A percentile compares a stretch with the other conserved stretches of the same genome.
Conservation (phyloP, 1,140 invertebrate genomes). For the Doryteuthis pealeii region DNA sequence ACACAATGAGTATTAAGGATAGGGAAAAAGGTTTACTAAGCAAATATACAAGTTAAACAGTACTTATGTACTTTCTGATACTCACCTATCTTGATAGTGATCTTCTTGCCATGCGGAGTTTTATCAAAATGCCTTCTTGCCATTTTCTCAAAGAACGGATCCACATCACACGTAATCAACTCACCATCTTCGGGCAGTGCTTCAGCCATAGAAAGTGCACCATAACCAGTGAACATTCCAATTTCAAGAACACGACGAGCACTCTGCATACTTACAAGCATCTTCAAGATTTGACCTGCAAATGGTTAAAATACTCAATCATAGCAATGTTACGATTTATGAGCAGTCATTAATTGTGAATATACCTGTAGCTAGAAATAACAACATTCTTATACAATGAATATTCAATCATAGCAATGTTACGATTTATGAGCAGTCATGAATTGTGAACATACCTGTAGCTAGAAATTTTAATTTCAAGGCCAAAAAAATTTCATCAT, state of each 20-base stretch:
- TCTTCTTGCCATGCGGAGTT: constrained; percentile 28
- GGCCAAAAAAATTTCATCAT: background rate
- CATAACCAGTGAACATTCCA: constrained; percentile 31
- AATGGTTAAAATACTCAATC: background rate
- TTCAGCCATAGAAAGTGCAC: constrained; percentile 28
- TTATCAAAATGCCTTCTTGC: constrained; percentile 20
- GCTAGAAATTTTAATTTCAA: background rate
- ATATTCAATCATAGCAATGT: background rate
- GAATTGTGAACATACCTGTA: too few species aligned
- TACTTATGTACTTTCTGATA: too few species aligned
- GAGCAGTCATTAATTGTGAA: background rate
- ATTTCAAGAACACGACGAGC: constrained; percentile 27
- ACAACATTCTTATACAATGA: background rate
- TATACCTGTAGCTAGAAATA: background rate
- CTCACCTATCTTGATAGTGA: constrained; percentile 19
- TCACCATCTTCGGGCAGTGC: constrained; percentile 28
- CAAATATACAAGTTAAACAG: too few species aligned
- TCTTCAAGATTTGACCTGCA: constrained; percentile 10
- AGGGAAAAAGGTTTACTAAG: too few species aligned
- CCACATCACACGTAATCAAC: constrained; percentile 28
- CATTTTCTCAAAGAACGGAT: constrained; percentile 19
- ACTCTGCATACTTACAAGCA: constrained; percentile 20
- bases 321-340: background rate
- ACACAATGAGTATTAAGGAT: too few species aligned
- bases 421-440: too few species aligned